Percentiles rank a stretch among this genome's conserved stretches.
phyloP scores from a whole-genome alignment of 2,797 vertebrate species.

The Phalanger gymnotis region DNA sequence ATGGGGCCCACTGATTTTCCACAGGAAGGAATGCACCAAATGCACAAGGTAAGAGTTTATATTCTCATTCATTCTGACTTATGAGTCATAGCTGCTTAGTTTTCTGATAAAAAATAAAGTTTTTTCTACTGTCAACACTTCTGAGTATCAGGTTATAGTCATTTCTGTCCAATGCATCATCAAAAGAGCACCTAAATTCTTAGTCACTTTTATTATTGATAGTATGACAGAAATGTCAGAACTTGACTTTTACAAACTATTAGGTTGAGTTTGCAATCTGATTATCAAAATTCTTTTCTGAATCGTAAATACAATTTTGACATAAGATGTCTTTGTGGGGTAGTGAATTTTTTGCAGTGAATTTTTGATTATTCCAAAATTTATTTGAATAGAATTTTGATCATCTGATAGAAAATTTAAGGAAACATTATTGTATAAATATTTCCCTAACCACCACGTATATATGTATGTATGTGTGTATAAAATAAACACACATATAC shows the following conservation, averaged over 20 bases:
- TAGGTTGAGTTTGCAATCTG: background rate
- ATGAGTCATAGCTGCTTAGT: background rate
- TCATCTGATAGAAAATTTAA: background rate
- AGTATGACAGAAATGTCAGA: background rate
- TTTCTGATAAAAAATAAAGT: constrained; percentile 6
- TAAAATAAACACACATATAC: background rate
- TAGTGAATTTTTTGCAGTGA: background rate
- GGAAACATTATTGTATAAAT: background rate
- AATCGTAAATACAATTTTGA: constrained; percentile 58
- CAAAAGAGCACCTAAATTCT: constrained; percentile 36
- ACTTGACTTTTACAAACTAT: constrained; percentile 42
- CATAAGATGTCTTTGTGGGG: background rate
- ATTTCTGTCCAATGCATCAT: constrained; percentile 25
- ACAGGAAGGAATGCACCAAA: constrained; percentile 92
- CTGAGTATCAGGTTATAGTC: constrained; percentile 17
- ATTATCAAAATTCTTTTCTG: background rate
- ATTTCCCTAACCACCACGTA: background rate
- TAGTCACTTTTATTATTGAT: constrained; percentile 35
- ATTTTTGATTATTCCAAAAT: background rate
- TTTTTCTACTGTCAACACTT: background rate
- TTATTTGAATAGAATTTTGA: background rate
- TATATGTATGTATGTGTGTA: background rate
- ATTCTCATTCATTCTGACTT: constrained; percentile 6
- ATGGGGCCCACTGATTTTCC: constrained; percentile 93
- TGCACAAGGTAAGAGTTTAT: constrained; percentile 92